Base-by-base conservation (phyloP, 2,113 vertebrate species). In the Theristicus caerulescens region DNA sequence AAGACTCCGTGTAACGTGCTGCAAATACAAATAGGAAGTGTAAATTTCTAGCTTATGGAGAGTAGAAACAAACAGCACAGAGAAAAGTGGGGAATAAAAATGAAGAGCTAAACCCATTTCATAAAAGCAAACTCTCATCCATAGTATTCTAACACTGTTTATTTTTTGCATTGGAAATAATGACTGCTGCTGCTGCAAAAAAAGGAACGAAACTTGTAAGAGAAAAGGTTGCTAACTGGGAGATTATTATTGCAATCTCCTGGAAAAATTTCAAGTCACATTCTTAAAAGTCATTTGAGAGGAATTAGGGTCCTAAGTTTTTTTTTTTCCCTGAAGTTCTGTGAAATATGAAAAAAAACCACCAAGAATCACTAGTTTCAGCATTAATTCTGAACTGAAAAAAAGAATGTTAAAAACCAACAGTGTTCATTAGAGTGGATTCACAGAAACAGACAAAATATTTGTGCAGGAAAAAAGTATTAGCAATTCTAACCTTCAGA, bases 401-500 rank as follows among this genome's bases (percentile, higher is more conserved):
- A 67, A 36, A 59, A 52, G 15, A 74, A 73, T n/a, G 9, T 54
- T 90, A 58, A 70, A 88, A 89, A n/a, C 52, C n/a, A 94, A 67
- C 5, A 47, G 17, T 29, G 57, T 44, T 90, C 42, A 57, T 76
- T 52, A 82, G 11, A 88, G 55, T 17, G 16, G 32, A 73, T 80
- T 90, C 52, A 72, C 11, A 95, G 52, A 92, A 91, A 62, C 6
- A 21, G 58, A 51, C 22, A 62, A 69, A 77, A 74, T 59, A 94
- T 51, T 82, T 55, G 16, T 14, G 49, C 34, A 77, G 67, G 73
- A 49, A 78, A 88, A 93, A 78, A 66, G 15, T 20, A 65, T 59
- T 44, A 80, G 54, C 27, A 59, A 36, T 65, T 82, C 98, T 96
- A 93, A 99, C 99, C 99, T 99, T 99, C 72, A 99, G 97, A 1